phyloP scores from a whole-genome alignment of 2,113 vertebrate genomes.

The Hydrochoerus hydrochaeris region DNA sequence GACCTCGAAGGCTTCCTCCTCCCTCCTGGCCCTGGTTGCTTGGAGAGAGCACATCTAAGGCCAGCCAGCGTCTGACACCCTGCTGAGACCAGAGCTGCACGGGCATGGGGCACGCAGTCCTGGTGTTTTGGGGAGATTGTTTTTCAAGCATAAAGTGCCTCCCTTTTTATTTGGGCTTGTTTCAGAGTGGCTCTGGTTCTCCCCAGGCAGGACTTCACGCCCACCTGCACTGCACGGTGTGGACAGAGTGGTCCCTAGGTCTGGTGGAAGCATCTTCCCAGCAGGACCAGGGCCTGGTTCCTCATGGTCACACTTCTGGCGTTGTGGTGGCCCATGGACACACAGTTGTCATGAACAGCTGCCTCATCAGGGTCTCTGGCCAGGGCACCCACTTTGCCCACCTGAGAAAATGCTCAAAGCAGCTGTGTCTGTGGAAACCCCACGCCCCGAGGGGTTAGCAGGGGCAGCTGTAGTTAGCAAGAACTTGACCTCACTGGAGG shows the following conservation, averaged over 20 bases:
- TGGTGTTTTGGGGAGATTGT: slow-evolving; percentile 45
- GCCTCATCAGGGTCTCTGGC: neutral
- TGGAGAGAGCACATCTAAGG: slow-evolving; percentile 45
- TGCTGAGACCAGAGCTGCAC: slow-evolving; percentile 56
- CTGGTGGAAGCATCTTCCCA: neutral
- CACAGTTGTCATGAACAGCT: neutral
- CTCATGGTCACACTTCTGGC: neutral
- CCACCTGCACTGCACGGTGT: neutral
- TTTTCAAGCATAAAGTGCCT: slow-evolving; percentile 35
- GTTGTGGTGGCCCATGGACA: neutral
- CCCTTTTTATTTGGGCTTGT: neutral
- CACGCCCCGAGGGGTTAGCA: neutral
- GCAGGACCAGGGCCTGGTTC: neutral
- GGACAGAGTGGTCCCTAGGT: neutral
- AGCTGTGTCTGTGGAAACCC: neutral
- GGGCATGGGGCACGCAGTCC: slow-evolving; percentile 15
- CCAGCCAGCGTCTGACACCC: neutral
- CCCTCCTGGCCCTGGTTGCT: slow-evolving; percentile 15
- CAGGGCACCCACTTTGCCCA: neutral
- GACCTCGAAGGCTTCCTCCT: neutral
- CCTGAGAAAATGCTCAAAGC: neutral
- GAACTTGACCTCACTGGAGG: neutral
- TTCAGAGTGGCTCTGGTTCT: neutral
- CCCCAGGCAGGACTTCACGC: neutral
- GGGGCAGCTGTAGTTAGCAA: neutral